Evolutionary conservation across 2,888 invertebrate genomes (phyloP).

Genomic region (Lagria hirta): DNA sequence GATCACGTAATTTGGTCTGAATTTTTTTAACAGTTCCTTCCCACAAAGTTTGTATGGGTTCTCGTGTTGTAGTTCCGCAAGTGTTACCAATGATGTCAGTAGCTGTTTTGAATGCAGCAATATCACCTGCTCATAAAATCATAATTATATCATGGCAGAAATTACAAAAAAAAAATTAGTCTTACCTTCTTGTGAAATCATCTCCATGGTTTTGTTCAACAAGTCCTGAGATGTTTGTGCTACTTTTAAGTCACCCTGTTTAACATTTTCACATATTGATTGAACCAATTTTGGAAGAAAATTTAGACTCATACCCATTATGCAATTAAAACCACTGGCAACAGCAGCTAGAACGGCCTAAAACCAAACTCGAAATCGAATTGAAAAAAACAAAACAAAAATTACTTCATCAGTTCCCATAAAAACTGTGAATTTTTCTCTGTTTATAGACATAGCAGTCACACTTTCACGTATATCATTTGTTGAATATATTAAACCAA

Average conservation of each 20-base stretch:
- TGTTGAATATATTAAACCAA: constrained; percentile 48
- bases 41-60: constrained; percentile 37
- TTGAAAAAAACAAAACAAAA: constrained; percentile 4
- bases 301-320: constrained; percentile 66
- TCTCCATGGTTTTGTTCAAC: constrained; percentile 57
- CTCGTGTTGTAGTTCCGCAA: constrained; percentile 34
- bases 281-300: constrained; percentile 61
- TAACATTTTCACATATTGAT: constrained; percentile 60
- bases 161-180: neutral
- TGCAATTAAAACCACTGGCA: constrained; percentile 66
- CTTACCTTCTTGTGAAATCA: constrained; percentile 59
- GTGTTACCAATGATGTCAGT: constrained; percentile 37
- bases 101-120: constrained; percentile 37
- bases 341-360: constrained; percentile 66
- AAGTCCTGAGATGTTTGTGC: constrained; percentile 61
- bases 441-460: constrained; percentile 45
- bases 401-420: constrained; percentile 50
- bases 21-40: constrained; percentile 37
- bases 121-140: neutral
- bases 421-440: constrained; percentile 47
- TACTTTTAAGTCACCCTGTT: constrained; percentile 54
- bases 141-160: constrained; percentile 1
- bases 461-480: constrained; percentile 46
- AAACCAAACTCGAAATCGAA: constrained; percentile 28
- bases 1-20: constrained; percentile 33